These are phyloP conservation scores for Pentalonia nigronervosa DNA, from an alignment of 1,140 invertebrate genomes.

Conservation along the genomic window DNA sequence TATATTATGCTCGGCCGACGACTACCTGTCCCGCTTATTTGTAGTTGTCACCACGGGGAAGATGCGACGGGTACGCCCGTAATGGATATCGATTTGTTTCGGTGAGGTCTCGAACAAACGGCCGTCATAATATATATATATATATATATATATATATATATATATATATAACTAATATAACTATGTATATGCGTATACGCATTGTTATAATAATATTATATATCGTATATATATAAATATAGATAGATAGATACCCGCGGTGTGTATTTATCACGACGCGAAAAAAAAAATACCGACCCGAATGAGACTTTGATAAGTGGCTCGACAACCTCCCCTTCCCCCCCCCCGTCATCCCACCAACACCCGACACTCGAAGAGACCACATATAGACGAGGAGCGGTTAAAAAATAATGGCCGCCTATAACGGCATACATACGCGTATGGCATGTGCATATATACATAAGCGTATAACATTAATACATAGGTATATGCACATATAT, in stretches of 20 bases:
- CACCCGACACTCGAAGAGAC: not conserved
- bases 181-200: not conserved
- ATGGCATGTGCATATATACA: not conserved
- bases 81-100: conserved; percentile 54
- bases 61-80: not conserved
- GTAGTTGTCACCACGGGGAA: conserved; percentile 47
- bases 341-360: too few relatives aligned
- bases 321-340: not conserved
- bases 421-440: not conserved
- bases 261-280: conserved; percentile 6
- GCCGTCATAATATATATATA: not conserved
- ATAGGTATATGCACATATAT: too few relatives aligned
- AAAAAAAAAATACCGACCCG: not conserved
- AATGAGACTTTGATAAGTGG: conserved; percentile 37
- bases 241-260: not conserved
- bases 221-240: not conserved
- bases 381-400: too few relatives aligned
- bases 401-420: conserved; percentile 21
- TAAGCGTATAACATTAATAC: too few relatives aligned
- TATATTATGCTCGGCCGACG: not conserved
- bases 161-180: not conserved
- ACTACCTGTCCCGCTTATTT: conserved; percentile 7
- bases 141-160: not conserved
- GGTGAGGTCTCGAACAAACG: not conserved
- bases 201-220: not conserved